phyloP scores from a whole-genome alignment of 2,888 invertebrate species.

The Rhodophaea formosa region DNA sequence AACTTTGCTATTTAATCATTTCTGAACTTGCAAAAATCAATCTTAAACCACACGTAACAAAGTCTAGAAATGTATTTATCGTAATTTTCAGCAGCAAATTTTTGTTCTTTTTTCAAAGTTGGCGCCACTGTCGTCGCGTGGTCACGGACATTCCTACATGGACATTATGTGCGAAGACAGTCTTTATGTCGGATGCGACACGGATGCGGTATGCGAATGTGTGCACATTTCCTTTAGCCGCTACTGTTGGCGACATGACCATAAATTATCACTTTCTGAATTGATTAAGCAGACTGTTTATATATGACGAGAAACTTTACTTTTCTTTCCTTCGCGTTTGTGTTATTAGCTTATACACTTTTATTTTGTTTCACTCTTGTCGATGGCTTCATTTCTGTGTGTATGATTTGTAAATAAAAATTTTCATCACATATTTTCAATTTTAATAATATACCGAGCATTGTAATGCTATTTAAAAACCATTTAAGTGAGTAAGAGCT shows the following conservation, averaged over 20 bases:
- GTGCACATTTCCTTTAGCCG: constrained; percentile 20
- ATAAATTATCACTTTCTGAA: background rate
- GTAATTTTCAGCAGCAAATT: constrained; percentile 22
- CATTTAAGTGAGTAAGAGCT: too few species aligned
- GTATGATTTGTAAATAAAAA: too few species aligned
- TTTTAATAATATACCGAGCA: too few species aligned
- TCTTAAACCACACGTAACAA: constrained; percentile 6
- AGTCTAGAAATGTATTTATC: background rate
- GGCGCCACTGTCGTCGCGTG: constrained; percentile 65
- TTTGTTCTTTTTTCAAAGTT: constrained; percentile 42
- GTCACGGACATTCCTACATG: constrained; percentile 44
- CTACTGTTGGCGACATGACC: background rate
- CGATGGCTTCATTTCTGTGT: too few species aligned
- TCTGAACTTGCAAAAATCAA: background rate
- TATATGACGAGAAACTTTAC: background rate
- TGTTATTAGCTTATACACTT: too few species aligned
- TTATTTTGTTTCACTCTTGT: too few species aligned
- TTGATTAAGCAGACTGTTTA: background rate
- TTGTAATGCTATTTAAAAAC: too few species aligned
- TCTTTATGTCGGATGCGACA: constrained; percentile 38
- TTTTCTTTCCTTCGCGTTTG: too few species aligned
- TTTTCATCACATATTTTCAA: too few species aligned
- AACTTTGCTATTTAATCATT: constrained; percentile 20
- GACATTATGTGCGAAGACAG: constrained; percentile 43
- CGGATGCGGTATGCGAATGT: constrained; percentile 26